Evolutionary conservation across 2,888 invertebrate genomes (phyloP).

Genomic region (Fragum sueziense): DNA sequence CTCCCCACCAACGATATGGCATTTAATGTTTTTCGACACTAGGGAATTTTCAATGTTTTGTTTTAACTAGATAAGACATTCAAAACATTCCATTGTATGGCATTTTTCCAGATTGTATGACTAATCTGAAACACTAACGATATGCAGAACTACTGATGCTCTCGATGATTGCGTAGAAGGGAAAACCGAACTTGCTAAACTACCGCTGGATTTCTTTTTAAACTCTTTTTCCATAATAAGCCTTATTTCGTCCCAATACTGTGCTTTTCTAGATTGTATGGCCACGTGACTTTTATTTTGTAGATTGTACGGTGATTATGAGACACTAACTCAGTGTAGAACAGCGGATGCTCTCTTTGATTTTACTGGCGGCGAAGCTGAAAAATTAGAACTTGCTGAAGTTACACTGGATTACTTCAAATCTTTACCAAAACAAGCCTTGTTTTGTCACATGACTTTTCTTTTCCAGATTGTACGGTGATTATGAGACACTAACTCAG

Average conservation of each 20-base stretch:
- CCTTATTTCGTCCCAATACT: too few relatives aligned
- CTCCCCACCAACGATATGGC: too few relatives aligned
- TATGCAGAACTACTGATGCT: slow-evolving; percentile 85
- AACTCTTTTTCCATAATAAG: too few relatives aligned
- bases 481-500: slow-evolving; percentile 85
- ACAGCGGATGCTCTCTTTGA: slow-evolving; percentile 85
- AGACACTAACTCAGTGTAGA: slow-evolving; percentile 84
- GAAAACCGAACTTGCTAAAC: slow-evolving; percentile 80
- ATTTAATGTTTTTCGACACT: too few relatives aligned
- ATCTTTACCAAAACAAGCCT: too few relatives aligned
- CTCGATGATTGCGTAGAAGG: slow-evolving; percentile 86
- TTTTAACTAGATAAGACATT: too few relatives aligned
- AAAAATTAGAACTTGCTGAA: slow-evolving; percentile 82
- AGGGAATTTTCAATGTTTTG: too few relatives aligned
- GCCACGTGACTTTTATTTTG: slow-evolving; percentile 8
- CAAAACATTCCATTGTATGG: too few relatives aligned
- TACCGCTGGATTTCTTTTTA: slow-evolving; percentile 58
- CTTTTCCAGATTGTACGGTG: slow-evolving; percentile 83
- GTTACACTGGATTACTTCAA: slow-evolving; percentile 66
- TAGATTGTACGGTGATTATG: slow-evolving; percentile 85
- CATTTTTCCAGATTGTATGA: slow-evolving; percentile 83
- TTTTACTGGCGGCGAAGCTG: slow-evolving; percentile 86
- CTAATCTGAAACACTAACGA: slow-evolving; percentile 85
- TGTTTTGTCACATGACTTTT: too few relatives aligned
- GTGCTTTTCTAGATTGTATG: too few relatives aligned